Evolutionary conservation across 1,140 invertebrate genomes (phyloP).

Genomic region (Theocolax elegans): DNA sequence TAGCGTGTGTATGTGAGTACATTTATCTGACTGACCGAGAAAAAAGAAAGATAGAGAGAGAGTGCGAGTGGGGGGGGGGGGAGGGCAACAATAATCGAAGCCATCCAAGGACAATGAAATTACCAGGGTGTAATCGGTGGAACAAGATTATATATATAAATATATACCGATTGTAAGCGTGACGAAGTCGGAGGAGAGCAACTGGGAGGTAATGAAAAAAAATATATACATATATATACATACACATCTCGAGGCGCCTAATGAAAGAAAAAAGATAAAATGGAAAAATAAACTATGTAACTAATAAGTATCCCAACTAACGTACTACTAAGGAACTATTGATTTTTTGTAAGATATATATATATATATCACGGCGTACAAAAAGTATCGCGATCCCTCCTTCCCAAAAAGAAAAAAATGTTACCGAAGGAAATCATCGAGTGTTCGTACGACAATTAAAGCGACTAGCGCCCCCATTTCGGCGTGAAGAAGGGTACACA

Average conservation of each 20-base stretch:
- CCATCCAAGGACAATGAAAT: too few species aligned
- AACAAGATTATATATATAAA: neutral
- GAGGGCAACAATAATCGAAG: neutral
- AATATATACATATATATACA: neutral
- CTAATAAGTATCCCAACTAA: neutral
- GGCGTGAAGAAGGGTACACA: too few species aligned
- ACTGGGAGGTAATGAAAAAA: neutral
- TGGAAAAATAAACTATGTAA: constrained; percentile 3
- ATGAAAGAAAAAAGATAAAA: neutral
- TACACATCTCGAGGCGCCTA: constrained; percentile 1
- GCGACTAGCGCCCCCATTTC: too few species aligned
- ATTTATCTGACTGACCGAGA: neutral
- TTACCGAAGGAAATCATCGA: too few species aligned
- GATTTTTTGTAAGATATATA: constrained; percentile 27
- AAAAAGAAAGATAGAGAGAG: neutral
- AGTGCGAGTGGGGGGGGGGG: neutral
- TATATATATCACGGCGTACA: constrained; percentile 3
- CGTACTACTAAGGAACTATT: neutral
- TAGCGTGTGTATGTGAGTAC: neutral
- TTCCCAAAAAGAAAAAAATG: too few species aligned
- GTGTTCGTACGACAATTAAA: too few species aligned
- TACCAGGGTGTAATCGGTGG: too few species aligned
- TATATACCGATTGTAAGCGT: neutral
- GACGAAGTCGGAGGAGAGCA: neutral
- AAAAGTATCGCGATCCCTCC: neutral